Evolutionary conservation across 2,888 invertebrate genomes (phyloP), one percentile per base, ranked within the genome.

Genomic region (Synergus umbraculus): DNA sequence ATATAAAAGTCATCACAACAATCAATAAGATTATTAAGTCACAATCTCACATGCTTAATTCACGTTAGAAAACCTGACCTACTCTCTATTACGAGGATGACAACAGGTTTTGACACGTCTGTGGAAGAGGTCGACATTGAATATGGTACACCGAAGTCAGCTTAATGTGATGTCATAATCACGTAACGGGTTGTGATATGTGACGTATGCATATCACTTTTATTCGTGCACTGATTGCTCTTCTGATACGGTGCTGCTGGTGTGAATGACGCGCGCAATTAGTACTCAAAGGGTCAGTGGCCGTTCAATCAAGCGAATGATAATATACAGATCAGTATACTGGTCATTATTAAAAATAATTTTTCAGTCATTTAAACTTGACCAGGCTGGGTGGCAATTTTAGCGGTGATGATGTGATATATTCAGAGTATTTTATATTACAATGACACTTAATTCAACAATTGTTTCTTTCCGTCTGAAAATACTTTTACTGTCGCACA

Each of bases 1-100:
- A 81, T 43, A 46, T 44, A 77, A 81, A 76, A 86, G 82, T 86
- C 82, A 80, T 83, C 85, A 76, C 84, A 81, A 84, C 82, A 83
- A 84, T 87, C 87, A 83, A 83, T 86, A 83, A 77, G 86, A 83
- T 86, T 87, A 87, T 80, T 86, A 87, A 54, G 12, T 54, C 54
- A n/a, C 54, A 54, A 54, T 54, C 54, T n/a, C 8, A 54, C 7
- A n/a, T 54, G n/a, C 29, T 29, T n/a, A 2, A 22, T 60, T 76
- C 78, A 66, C 78, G 77, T 80, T 76, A 80, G 83, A 86, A 80
- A 83, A 84, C 82, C 86, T 82, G 86, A 83, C 83, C 85, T 79
- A 77, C 78, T 81, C 81, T 65, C 63, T 18, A 60, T 22, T 10
- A 12, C 1, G 10, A 60, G 18, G n/a, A 22, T 22, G 60, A 60